These are phyloP conservation scores for Aproaerema taeniolella DNA, from an alignment of 2,888 invertebrate species.

Conservation along the genomic window DNA sequence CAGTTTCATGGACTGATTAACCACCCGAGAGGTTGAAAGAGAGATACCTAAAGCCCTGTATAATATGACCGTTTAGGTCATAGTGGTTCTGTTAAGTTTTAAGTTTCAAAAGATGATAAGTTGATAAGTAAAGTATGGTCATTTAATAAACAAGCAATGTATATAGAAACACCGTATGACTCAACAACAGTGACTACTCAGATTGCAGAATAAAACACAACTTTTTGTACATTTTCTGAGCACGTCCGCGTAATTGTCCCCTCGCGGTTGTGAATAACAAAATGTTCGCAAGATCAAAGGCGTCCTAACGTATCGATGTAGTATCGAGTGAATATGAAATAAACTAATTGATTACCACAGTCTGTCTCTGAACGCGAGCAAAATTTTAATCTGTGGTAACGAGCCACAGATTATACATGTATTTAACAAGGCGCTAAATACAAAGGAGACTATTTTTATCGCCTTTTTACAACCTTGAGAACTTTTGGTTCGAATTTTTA, in stretches of 20 bases:
- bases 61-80: too few relatives aligned
- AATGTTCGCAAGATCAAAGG: slow-evolving; percentile 70
- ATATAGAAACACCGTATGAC: background rate
- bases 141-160: background rate
- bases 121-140: too few relatives aligned
- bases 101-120: too few relatives aligned
- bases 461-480: too few relatives aligned
- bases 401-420: background rate
- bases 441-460: slow-evolving; percentile 2
- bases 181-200: too few relatives aligned
- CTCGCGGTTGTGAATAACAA: slow-evolving; percentile 63
- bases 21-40: too few relatives aligned
- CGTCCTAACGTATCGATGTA: slow-evolving; percentile 68
- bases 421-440: slow-evolving; percentile 3
- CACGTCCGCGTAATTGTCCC: slow-evolving; percentile 69
- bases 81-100: too few relatives aligned
- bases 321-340: slow-evolving; percentile 56
- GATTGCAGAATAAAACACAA: slow-evolving; percentile 6
- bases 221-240: slow-evolving; percentile 24
- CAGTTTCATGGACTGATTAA: too few relatives aligned
- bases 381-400: slow-evolving; percentile 4
- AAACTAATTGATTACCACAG: slow-evolving; percentile 42
- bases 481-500: background rate
- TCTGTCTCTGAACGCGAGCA: slow-evolving; percentile 23
- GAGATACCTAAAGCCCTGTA: too few relatives aligned